Conservation (phyloP, 2,797 vertebrate species). For the Otus scops region DNA sequence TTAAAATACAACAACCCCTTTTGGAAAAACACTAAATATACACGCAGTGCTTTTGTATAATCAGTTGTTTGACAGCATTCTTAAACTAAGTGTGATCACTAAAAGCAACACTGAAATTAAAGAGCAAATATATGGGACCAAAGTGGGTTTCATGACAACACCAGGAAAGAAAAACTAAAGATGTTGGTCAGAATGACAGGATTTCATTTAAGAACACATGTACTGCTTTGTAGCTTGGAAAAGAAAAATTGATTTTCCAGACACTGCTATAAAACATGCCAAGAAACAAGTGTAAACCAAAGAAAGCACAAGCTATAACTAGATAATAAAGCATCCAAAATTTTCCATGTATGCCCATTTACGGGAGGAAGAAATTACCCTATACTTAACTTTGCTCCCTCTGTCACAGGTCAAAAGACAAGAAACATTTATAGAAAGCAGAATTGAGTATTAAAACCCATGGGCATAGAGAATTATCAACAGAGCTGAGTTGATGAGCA, state of each 20-base stretch:
- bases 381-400: background rate
- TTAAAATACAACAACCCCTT: background rate
- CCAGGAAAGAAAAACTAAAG: constrained; percentile 10
- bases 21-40: background rate
- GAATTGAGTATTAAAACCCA: background rate
- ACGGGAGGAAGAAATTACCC: background rate
- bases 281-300: constrained; percentile 8
- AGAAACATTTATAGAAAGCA: background rate
- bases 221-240: constrained; percentile 16
- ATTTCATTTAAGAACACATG: constrained; percentile 61
- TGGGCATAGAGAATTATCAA: background rate
- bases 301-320: background rate
- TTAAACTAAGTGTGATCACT: constrained; percentile 44
- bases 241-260: constrained; percentile 68
- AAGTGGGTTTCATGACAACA: constrained; percentile 12
- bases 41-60: background rate
- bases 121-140: background rate
- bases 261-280: constrained; percentile 41
- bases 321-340: background rate
- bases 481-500: background rate
- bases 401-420: constrained; percentile 7
- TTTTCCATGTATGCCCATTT: background rate
- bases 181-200: constrained; percentile 37
- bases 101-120: constrained; percentile 63
- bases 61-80: constrained; percentile 42